Percentiles rank a stretch among this genome's conserved stretches.
These are phyloP conservation scores for Fragum fragum DNA, from an alignment of 2,888 invertebrate species.

Conservation along the genomic window DNA sequence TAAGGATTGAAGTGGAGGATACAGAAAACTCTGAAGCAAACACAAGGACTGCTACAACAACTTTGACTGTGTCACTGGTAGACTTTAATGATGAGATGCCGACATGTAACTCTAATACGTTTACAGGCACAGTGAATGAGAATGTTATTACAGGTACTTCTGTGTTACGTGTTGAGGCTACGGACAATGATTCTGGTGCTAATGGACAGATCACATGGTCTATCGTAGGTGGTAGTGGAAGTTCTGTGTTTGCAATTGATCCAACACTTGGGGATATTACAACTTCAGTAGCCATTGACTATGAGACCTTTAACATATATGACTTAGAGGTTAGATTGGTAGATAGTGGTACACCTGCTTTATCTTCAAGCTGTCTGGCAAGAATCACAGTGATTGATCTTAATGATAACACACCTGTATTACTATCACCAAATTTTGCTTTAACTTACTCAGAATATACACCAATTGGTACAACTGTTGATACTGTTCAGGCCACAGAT, in stretches of 20 bases:
- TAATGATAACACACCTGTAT: slow-evolving; percentile 78
- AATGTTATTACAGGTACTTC: slow-evolving; percentile 56
- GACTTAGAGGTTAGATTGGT: slow-evolving; percentile 70
- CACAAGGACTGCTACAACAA: slow-evolving; percentile 57
- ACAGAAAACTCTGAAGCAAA: slow-evolving; percentile 47
- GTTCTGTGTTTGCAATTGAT: slow-evolving; percentile 72
- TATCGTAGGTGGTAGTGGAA: slow-evolving; percentile 70
- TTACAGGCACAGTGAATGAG: slow-evolving; percentile 69
- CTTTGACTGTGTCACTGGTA: slow-evolving; percentile 64
- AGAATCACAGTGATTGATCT: slow-evolving; percentile 72
- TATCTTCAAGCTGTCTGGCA: slow-evolving; percentile 70
- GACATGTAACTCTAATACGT: slow-evolving; percentile 62
- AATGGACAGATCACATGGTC: slow-evolving; percentile 74
- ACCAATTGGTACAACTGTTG: slow-evolving; percentile 69
- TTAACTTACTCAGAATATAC: slow-evolving; percentile 69
- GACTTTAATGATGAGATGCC: slow-evolving; percentile 77
- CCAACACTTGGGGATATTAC: slow-evolving; percentile 69
- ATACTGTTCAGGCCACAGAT: slow-evolving; percentile 72
- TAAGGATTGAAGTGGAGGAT: slow-evolving; percentile 71
- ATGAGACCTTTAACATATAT: slow-evolving; percentile 73
- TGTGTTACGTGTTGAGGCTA: slow-evolving; percentile 59
- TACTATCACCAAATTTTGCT: slow-evolving; percentile 65
- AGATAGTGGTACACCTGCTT: slow-evolving; percentile 72
- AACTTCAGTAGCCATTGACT: slow-evolving; percentile 71
- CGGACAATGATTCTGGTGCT: slow-evolving; percentile 67